Evolutionary conservation across 2,797 vertebrate species (phyloP), one percentile per base, ranked within the genome.

Genomic region (Dryobates pubescens): DNA sequence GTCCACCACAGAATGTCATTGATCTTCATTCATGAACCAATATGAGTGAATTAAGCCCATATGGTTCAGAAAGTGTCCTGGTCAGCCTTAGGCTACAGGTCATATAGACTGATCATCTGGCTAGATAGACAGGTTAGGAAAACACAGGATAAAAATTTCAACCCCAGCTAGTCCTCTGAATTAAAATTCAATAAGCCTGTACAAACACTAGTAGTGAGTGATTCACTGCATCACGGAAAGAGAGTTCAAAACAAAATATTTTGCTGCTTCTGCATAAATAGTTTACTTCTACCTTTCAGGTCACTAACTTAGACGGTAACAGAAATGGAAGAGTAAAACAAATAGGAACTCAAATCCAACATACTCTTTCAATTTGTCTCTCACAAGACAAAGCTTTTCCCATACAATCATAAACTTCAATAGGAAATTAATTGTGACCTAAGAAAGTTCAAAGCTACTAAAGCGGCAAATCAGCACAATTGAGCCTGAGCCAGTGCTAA

Each of bases 401-500:
- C 20, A 10, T 69, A 38, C 30, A 64, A 8, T 30, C 49, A 36
- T 24, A 24, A 84, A 43, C 17, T 86, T 63, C 45, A 64, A 27
- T 5, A 54, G 38, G 64, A 83, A 82, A 84, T 49, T 0, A 83
- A 77, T 16, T 69, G 65, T 81, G 56, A 85, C 36, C 56, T 81
- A 53, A 84, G 53, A 32, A 86, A 74, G 18, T 51, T 79, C 54
- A 63, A 83, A 73, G 29, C 49, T 67, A 30, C 77, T 71, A 79
- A 76, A 89, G 73, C 67, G 86, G 82, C 57, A 92, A 88, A 88
- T 82, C 59, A 84, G 70, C 69, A 76, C 38, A 77, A 67, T 68
- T 15, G 47, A 90, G 36, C 18, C 70, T 30, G 20, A 68, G 51
- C 61, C 23, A 53, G 56, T 14, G 47, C 75, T 93, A 70, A 80